Evolutionary conservation across 2,888 invertebrate genomes (phyloP).

Genomic region (Morinoia aosen): DNA sequence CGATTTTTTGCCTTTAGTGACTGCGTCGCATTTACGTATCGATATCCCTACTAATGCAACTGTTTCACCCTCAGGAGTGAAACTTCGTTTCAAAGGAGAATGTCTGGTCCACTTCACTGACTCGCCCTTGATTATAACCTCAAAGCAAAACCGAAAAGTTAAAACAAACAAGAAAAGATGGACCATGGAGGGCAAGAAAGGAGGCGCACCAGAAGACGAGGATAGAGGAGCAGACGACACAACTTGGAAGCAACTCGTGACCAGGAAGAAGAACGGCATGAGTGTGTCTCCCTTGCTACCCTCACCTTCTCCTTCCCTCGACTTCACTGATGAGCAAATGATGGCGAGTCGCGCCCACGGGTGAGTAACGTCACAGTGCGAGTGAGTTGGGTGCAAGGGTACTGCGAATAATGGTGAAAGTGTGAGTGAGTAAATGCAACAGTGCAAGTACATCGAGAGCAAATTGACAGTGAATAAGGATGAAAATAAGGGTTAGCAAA

Average conservation of each 20-base stretch:
- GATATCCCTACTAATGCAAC: not conserved
- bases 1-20: too few species aligned
- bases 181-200: not conserved
- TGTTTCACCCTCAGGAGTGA: conserved; percentile 58
- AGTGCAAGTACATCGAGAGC: too few species aligned
- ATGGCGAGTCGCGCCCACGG: not conserved
- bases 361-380: not conserved
- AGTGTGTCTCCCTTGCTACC: conserved; percentile 26
- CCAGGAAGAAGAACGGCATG: not conserved
- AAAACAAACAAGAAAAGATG: conserved; percentile 14
- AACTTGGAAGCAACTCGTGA: not conserved
- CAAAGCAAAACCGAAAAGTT: conserved; percentile 40
- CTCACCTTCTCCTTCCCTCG: conserved; percentile 17
- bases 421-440: too few species aligned
- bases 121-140: conserved; percentile 31
- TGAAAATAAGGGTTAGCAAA: too few species aligned
- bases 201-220: not conserved
- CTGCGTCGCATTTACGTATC: too few species aligned
- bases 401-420: not conserved
- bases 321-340: not conserved
- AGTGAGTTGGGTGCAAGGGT: not conserved
- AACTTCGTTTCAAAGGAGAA: conserved; percentile 64
- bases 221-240: not conserved
- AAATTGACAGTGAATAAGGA: too few species aligned
- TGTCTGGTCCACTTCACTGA: conserved; percentile 65